Conservation (phyloP, 35 echinoderm and acorn worm genomes). For the Ophioderma brevispina region DNA sequence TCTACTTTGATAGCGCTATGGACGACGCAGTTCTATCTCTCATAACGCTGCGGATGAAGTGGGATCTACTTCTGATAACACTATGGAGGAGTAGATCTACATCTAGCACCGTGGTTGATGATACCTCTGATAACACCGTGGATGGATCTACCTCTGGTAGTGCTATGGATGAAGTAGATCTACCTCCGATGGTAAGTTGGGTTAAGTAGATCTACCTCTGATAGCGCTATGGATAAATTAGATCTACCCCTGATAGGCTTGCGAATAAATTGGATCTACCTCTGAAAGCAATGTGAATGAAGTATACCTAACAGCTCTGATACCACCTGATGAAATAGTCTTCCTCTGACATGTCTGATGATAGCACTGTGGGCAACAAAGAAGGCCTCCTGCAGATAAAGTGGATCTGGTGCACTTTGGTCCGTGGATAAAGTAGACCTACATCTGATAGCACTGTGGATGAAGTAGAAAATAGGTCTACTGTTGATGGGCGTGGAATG, state of each 20-base stretch:
- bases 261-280: not conserved
- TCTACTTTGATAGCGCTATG: not conserved
- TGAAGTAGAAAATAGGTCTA: not conserved
- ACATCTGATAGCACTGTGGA: not conserved
- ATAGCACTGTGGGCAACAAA: not conserved
- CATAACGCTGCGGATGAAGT: not conserved
- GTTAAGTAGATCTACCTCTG: not conserved
- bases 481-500: not conserved
- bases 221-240: not conserved
- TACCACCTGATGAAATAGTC: not conserved
- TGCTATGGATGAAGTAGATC: not conserved
- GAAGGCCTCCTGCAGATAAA: not conserved
- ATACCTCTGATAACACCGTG: not conserved
- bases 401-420: not conserved
- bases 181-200: not conserved
- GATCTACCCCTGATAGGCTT: not conserved
- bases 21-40: not conserved
- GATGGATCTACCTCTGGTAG: not conserved
- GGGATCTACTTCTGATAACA: not conserved
- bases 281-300: not conserved
- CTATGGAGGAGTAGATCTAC: not conserved
- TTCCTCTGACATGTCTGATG: no score
- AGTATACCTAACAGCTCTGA: not conserved
- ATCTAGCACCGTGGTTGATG: not conserved
- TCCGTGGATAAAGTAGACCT: not conserved